Base-by-base conservation (phyloP, 1,140 invertebrate genomes). In the Sinonovacula constricta region DNA sequence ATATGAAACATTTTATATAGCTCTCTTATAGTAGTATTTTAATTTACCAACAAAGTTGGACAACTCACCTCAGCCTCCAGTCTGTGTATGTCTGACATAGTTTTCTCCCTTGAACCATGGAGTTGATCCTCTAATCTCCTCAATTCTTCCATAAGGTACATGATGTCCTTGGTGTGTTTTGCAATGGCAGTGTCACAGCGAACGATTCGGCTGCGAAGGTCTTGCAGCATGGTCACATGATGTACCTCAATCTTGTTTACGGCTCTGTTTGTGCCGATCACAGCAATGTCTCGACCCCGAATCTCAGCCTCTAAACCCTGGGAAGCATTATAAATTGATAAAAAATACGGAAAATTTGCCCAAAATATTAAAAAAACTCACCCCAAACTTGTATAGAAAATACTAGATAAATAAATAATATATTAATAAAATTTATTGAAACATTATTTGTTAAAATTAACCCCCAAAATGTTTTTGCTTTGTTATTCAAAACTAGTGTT, bases 191-290 rank as follows among this genome's bases (percentile, higher is more conserved):
- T 81, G 76, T 91, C 90, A 85, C 90, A 90, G 49, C 90, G 75
- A 1, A 88, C 89, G 18, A 91, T 87, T 69, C 90, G 78, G 12
- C 88, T 86, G 24, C 87, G 80, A 4, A 91, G 79, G 66, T 91
- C 90, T 45, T 90, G 88, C 31, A 90, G 67, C 26, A 84, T 83
- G 14, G 86, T 85, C 7, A 90, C 83, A 80, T 91, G 89, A 78
- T 90, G 88, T 3, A 90, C 83, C 62, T 91, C 90, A 0, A 91
- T 76, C 68, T 88, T 89, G 63, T 88, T 89, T 2, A 91, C 85
- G 24, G 88, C 89, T 39, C 75, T 75, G 34, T 86, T 88, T 26
- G 87, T 88, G 5, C 85, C 84, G 0, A 85, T 74, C 7, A 84
- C 81, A 12, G 84, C 86, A 28, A 65, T 70, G 53, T 91, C 88